Percentiles rank a stretch among this genome's conserved stretches.
Evolutionary conservation across 2,113 vertebrate species (phyloP).

Genomic region (Genyomyrus donnyi): DNA sequence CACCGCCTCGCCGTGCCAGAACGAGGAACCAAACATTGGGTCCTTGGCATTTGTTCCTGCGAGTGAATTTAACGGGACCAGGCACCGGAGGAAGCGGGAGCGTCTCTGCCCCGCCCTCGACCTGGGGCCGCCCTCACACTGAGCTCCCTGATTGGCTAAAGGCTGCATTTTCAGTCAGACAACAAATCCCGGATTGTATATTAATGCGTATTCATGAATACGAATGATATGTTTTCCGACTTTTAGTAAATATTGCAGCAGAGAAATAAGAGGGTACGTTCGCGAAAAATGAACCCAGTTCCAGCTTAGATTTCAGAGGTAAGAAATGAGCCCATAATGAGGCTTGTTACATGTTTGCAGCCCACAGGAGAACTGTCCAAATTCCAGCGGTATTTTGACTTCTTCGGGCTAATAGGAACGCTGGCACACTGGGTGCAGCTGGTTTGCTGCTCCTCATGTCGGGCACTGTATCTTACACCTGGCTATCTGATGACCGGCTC

Average conservation of each 20-base stretch:
- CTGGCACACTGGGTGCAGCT: not conserved
- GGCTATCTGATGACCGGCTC: not conserved
- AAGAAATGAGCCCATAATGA: not conserved
- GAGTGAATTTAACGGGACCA: not conserved
- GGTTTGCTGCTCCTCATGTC: not conserved
- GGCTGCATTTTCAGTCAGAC: not conserved
- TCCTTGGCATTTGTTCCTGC: not conserved
- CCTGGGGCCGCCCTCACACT: not conserved
- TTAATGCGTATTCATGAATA: not conserved
- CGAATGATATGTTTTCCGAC: not conserved
- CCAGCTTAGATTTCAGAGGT: not conserved
- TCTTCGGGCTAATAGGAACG: not conserved
- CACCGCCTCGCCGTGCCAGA: not conserved
- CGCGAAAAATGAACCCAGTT: not conserved
- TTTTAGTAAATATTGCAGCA: not conserved
- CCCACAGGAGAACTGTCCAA: not conserved
- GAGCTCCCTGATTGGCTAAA: not conserved
- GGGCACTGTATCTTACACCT: not conserved
- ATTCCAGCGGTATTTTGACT: not conserved
- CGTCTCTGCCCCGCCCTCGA: not conserved
- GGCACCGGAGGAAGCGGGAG: not conserved
- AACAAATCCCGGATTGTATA: not conserved
- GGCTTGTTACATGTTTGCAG: not conserved
- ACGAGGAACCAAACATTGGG: not conserved
- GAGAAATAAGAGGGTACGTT: not conserved